Evolutionary conservation across 2,797 vertebrate species (phyloP).

Genomic region (Hoplostethus mediterraneus): DNA sequence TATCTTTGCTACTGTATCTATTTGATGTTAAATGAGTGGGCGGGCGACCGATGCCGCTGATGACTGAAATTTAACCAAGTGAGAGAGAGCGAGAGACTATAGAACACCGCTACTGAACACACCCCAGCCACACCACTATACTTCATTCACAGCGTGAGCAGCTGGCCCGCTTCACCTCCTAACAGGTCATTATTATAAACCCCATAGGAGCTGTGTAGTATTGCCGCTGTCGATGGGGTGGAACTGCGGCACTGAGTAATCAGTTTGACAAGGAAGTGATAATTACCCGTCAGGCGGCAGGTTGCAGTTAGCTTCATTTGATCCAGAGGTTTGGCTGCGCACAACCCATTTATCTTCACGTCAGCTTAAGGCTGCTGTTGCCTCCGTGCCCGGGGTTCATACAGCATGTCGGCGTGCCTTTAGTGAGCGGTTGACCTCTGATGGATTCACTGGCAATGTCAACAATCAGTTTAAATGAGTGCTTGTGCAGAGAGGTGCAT

Average conservation of each 20-base stretch:
- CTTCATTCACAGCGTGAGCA: slow-evolving; percentile 14
- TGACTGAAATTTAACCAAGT: not conserved
- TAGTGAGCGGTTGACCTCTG: slow-evolving; percentile 44
- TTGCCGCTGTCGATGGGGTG: slow-evolving; percentile 10
- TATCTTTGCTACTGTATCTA: slow-evolving; percentile 9
- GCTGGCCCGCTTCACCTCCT: slow-evolving; percentile 26
- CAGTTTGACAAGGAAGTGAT: slow-evolving; percentile 20
- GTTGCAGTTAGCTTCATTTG: not conserved
- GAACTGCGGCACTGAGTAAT: slow-evolving; percentile 29
- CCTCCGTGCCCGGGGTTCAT: not conserved
- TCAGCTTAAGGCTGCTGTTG: too few relatives aligned
- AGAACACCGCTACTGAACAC: not conserved
- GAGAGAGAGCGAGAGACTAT: not conserved
- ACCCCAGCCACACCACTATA: too few relatives aligned
- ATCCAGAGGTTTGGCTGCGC: not conserved
- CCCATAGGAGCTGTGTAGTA: not conserved
- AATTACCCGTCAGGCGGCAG: not conserved
- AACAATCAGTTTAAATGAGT: slow-evolving; percentile 20
- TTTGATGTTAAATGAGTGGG: too few relatives aligned
- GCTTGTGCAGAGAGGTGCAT: slow-evolving; percentile 9
- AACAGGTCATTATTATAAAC: slow-evolving; percentile 29
- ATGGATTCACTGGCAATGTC: slow-evolving; percentile 13
- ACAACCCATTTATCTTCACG: too few relatives aligned
- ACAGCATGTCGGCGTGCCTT: not conserved
- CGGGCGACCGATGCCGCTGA: too few relatives aligned